Evolutionary conservation across 2,888 invertebrate species (phyloP).

Genomic region (Dasysyrphus albostriatus): DNA sequence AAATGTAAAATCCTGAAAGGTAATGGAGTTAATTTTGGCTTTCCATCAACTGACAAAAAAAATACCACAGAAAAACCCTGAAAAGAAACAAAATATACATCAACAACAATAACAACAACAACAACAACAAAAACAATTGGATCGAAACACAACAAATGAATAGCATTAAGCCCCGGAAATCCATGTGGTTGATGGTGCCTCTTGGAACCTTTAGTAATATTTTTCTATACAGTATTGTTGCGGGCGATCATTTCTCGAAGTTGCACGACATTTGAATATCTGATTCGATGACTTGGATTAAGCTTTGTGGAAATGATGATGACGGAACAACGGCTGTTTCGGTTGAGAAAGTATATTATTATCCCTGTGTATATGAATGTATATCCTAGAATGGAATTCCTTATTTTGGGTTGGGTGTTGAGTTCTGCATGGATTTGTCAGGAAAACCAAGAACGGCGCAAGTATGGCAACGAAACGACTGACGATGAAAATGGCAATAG

Average conservation of each 20-base stretch:
- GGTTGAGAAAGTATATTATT: slow-evolving; percentile 26
- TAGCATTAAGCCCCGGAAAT: slow-evolving; percentile 39
- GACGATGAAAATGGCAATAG: slow-evolving; percentile 5
- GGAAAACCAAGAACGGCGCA: neutral
- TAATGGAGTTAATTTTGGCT: slow-evolving; percentile 54
- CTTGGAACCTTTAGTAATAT: slow-evolving; percentile 22
- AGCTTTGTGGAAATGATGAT: slow-evolving; percentile 51
- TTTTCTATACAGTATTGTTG: slow-evolving; percentile 17
- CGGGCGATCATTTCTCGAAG: slow-evolving; percentile 44
- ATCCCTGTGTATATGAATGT: neutral
- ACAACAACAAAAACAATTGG: slow-evolving; percentile 44
- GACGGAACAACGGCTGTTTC: slow-evolving; percentile 40
- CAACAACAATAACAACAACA: neutral
- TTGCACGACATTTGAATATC: slow-evolving; percentile 69
- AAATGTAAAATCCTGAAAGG: slow-evolving; percentile 24
- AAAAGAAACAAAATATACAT: neutral
- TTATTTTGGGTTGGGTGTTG: slow-evolving; percentile 9
- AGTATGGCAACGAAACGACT: neutral
- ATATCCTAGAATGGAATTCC: slow-evolving; percentile 13
- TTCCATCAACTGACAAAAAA: slow-evolving; percentile 30
- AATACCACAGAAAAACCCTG: slow-evolving; percentile 8
- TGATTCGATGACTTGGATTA: slow-evolving; percentile 69
- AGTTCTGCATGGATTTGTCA: slow-evolving; percentile 33
- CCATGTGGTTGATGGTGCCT: slow-evolving; percentile 54
- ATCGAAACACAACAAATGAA: slow-evolving; percentile 65